Evolutionary conservation across 1,140 invertebrate species (phyloP).

Genomic region (Periplaneta americana): DNA sequence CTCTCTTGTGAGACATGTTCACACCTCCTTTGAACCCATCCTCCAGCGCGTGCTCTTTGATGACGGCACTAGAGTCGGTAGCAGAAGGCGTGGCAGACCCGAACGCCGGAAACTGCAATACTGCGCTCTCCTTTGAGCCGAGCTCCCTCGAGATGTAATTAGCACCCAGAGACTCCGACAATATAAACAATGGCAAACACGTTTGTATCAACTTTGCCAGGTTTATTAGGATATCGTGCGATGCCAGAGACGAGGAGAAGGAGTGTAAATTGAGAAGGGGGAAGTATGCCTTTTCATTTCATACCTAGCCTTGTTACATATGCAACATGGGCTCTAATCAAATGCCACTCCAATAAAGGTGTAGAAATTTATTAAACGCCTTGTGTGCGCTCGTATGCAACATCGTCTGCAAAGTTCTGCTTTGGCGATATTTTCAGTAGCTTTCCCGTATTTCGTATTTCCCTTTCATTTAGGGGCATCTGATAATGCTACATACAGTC

Average conservation of each 20-base stretch:
- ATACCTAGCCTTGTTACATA: too few species aligned
- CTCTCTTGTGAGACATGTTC: not conserved
- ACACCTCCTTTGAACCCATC: not conserved
- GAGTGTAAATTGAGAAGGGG: not conserved
- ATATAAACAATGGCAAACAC: not conserved
- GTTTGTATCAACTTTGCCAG: not conserved
- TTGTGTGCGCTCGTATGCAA: too few species aligned
- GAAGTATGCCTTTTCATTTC: too few species aligned
- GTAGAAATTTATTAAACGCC: too few species aligned
- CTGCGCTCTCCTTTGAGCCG: not conserved
- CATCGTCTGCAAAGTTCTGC: too few species aligned
- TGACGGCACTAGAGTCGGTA: not conserved
- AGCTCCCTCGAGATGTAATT: not conserved
- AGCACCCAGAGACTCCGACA: not conserved
- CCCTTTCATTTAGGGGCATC: too few species aligned
- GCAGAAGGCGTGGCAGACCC: not conserved
- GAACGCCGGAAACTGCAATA: not conserved
- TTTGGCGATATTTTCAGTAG: too few species aligned
- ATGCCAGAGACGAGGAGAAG: not conserved
- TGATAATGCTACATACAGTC: too few species aligned
- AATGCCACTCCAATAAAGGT: too few species aligned
- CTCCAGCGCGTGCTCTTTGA: not conserved
- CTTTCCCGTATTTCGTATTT: too few species aligned
- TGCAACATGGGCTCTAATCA: too few species aligned
- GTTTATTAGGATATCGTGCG: not conserved